Base-by-base conservation (phyloP, 2,797 vertebrate species). In the Gastrophryne carolinensis region DNA sequence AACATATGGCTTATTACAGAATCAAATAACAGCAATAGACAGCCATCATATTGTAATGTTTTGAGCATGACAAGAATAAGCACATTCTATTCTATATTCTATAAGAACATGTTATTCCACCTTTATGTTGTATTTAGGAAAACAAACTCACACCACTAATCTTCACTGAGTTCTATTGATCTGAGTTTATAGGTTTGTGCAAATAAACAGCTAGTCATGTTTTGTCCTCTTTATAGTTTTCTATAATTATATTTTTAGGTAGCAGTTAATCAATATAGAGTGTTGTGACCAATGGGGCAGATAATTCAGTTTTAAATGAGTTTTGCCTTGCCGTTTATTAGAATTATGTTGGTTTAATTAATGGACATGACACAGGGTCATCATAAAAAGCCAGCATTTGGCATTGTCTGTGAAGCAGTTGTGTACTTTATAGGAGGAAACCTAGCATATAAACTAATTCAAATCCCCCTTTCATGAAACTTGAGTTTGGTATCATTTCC, bases 211-310 rank as follows among this genome's bases (percentile, higher is more conserved):
- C 37, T 62, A 60, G 27, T 23, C 21, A 9, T 30, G 27, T 34
- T 60, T 8, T 60, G 4, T 72, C 30, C 30, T 7, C 27, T 50
- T 72, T 52, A 62, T 17, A 35, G 21, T 35, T 13, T 52, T 35
- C 8, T 52, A 15, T 52, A 26, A 72, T 72, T 72, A 72, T 61
- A 61, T 23, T 71, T 34, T 49, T 35, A 47, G 27, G 32, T 52
- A 11, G 35, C 41, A 62, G 13, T 52, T 52, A 72, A 62, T 62
- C 57, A 72, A 61, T 72, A 52, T 24, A 11, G 32, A 5, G 10
- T 23, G 60, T 23, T 34, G 12, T 52, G 57, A 72, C 57, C 56
- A 34, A 35, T 61, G 12, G 8, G 13, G 56, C 56, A 72, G 17
- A 50, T 17, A 50, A 49, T 72, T 19, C 26, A 60, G 3, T 50